phyloP scores from a whole-genome alignment of 2,797 vertebrate genomes.

The Limnodromus scolopaceus region DNA sequence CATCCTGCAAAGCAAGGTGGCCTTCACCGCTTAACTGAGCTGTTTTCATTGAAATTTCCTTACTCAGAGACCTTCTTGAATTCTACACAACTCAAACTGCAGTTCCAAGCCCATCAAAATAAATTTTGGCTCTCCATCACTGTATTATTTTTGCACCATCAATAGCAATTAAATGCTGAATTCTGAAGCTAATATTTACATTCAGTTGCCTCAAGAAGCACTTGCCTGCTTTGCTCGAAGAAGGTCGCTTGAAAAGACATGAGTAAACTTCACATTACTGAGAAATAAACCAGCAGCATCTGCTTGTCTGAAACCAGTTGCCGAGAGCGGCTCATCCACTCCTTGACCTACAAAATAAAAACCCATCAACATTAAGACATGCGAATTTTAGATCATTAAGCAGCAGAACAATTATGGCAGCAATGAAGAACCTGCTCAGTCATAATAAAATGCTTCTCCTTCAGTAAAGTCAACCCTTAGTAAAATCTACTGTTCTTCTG shows the following conservation, averaged over 20 bases:
- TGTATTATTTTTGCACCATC: neutral
- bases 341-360: slow-evolving; percentile 84
- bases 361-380: neutral
- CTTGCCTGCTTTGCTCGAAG: slow-evolving; percentile 86
- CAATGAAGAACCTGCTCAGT: neutral
- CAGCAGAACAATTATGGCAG: neutral
- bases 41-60: neutral
- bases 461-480: neutral
- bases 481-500: neutral
- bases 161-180: neutral
- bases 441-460: neutral
- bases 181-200: neutral
- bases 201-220: neutral
- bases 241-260: slow-evolving; percentile 89
- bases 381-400: neutral
- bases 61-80: neutral
- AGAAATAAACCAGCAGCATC: slow-evolving; percentile 87
- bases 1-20: neutral
- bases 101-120: neutral
- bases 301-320: slow-evolving; percentile 86
- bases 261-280: slow-evolving; percentile 83
- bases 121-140: neutral
- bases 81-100: neutral
- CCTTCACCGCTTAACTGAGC: neutral
- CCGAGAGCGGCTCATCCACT: slow-evolving; percentile 86